Percentiles rank a stretch among this genome's conserved stretches.
Evolutionary conservation across 2,113 vertebrate genomes (phyloP).

Genomic region (Dascyllus trimaculatus): DNA sequence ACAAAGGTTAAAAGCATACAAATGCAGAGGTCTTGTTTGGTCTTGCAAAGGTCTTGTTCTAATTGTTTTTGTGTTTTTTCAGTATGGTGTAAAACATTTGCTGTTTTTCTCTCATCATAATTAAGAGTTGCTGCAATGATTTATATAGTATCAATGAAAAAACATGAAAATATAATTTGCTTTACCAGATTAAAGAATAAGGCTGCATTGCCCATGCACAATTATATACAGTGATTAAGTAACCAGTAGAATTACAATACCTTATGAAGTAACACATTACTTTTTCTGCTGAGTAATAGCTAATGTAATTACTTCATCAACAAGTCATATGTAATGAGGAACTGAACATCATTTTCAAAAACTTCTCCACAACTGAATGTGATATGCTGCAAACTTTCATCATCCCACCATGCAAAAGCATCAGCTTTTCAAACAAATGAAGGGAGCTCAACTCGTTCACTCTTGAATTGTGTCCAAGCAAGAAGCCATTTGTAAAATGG

Average conservation of each 20-base stretch:
- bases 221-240: background rate
- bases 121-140: no score
- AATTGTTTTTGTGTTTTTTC: no score
- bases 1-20: background rate
- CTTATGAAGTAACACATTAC: no score
- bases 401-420: conserved; percentile 11
- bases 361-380: background rate
- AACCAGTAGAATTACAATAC: background rate
- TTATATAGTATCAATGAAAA: no score
- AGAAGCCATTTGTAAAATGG: conserved; percentile 66
- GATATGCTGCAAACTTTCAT: background rate
- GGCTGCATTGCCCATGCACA: no score
- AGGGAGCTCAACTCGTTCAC: conserved; percentile 17
- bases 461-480: conserved; percentile 62
- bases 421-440: conserved; percentile 37
- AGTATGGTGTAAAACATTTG: no score
- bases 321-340: background rate
- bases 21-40: no score
- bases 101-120: no score
- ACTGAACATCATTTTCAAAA: background rate
- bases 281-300: no score
- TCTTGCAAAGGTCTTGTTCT: no score
- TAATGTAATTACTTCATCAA: background rate
- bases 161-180: background rate
- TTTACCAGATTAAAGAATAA: background rate